Evolutionary conservation across 2,888 invertebrate genomes (phyloP).

Genomic region (Lapara coniferarum): DNA sequence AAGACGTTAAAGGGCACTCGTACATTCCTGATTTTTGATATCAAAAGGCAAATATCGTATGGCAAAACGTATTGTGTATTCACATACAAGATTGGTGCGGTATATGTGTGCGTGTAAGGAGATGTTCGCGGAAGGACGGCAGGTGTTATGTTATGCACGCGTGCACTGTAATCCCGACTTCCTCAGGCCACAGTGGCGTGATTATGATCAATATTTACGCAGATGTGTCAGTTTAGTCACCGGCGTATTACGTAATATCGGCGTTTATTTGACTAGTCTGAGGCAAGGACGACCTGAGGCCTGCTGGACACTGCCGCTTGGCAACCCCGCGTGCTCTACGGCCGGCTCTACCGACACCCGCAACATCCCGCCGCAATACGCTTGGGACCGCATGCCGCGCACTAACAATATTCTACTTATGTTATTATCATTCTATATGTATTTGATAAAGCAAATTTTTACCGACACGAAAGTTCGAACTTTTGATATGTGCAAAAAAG

Average conservation of each 20-base stretch:
- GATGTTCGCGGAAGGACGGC: slow-evolving; percentile 39
- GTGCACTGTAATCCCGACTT: slow-evolving; percentile 57
- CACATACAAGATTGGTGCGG: neutral
- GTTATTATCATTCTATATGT: neutral
- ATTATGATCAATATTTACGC: slow-evolving; percentile 78
- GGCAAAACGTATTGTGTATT: slow-evolving; percentile 1
- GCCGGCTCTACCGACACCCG: neutral
- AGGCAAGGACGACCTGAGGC: slow-evolving; percentile 54
- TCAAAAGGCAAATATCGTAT: slow-evolving; percentile 17
- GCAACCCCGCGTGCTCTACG: slow-evolving; percentile 37
- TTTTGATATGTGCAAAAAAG: slow-evolving; percentile 31
- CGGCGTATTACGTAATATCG: slow-evolving; percentile 69
- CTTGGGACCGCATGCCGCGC: neutral
- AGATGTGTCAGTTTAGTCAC: slow-evolving; percentile 65
- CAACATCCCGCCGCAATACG: slow-evolving; percentile 14
- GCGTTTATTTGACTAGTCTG: slow-evolving; percentile 57
- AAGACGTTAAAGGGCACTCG: neutral
- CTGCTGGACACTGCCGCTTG: slow-evolving; percentile 48
- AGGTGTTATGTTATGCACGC: slow-evolving; percentile 60
- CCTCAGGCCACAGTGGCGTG: slow-evolving; percentile 64
- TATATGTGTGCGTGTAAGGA: slow-evolving; percentile 5
- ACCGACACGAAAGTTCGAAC: slow-evolving; percentile 21
- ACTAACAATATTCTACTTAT: neutral
- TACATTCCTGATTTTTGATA: neutral
- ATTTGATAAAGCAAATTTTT: neutral